A percentile compares a stretch with the other conserved stretches of the same genome.
phyloP scores from a whole-genome alignment of 2,888 invertebrate species.

The Spatulosminthurus flaviceps region DNA sequence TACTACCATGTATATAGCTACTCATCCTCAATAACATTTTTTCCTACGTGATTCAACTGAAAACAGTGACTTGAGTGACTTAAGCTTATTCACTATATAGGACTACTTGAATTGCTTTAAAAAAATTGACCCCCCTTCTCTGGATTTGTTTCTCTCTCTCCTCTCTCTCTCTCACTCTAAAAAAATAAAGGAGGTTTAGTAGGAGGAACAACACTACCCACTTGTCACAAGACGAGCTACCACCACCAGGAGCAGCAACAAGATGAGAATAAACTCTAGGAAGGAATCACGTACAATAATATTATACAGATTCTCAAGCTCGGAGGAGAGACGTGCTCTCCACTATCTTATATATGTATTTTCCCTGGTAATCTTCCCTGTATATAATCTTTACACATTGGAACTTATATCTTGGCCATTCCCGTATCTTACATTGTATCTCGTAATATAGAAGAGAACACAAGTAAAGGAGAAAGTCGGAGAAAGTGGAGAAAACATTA shows the following conservation, averaged over 20 bases:
- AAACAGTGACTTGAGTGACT: background rate
- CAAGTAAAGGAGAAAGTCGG: background rate
- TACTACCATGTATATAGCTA: conserved; percentile 12
- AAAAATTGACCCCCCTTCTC: no score
- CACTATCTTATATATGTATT: background rate
- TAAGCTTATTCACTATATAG: background rate
- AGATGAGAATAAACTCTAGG: background rate
- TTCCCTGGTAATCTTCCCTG: no score
- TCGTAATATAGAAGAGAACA: background rate
- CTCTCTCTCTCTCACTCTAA: background rate
- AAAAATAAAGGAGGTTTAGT: background rate
- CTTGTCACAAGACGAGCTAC: conserved; percentile 5
- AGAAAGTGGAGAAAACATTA: background rate
- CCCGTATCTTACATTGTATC: background rate
- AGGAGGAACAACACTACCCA: background rate
- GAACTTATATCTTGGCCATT: no score
- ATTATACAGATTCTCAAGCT: conserved; percentile 18
- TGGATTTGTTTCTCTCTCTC: background rate
- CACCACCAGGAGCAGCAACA: background rate
- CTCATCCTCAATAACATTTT: conserved; percentile 16
- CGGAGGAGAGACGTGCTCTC: background rate
- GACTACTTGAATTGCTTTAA: background rate
- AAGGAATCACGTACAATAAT: conserved; percentile 17
- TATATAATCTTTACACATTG: no score
- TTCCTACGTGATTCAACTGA: conserved; percentile 20